Evolutionary conservation across 2,888 invertebrate species (phyloP).

Genomic region (Phytoseiulus persimilis): DNA sequence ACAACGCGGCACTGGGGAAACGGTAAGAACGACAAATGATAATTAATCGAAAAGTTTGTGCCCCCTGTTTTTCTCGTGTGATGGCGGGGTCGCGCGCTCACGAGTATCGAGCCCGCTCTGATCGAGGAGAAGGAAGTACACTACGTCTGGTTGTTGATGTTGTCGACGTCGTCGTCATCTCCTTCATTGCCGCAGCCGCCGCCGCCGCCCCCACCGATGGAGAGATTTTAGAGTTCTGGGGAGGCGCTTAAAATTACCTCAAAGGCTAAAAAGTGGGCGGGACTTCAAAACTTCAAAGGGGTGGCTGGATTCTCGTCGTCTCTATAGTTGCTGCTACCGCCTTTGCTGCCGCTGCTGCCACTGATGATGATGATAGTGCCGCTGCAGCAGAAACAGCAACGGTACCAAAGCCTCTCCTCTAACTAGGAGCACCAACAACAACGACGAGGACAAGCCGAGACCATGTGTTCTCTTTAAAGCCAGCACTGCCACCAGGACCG

Average conservation of each 20-base stretch:
- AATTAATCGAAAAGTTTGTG: neutral
- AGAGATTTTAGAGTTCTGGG: neutral
- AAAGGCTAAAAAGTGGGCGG: conserved; percentile 36
- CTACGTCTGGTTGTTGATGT: neutral
- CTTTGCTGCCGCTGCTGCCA: neutral
- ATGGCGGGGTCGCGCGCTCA: neutral
- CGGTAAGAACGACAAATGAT: neutral
- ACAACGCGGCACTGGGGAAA: neutral
- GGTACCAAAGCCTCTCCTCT: neutral
- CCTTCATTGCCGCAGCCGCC: neutral
- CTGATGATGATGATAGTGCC: neutral
- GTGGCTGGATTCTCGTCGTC: neutral
- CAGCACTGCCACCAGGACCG: neutral
- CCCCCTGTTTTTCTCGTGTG: neutral
- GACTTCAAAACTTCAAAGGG: conserved; percentile 35
- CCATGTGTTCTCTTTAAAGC: neutral
- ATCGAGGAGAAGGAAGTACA: neutral
- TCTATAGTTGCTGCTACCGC: conserved; percentile 5
- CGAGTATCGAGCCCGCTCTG: neutral
- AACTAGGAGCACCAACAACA: neutral
- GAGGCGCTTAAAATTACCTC: conserved; percentile 5
- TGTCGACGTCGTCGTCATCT: neutral
- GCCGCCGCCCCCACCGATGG: neutral
- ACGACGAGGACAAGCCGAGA: neutral
- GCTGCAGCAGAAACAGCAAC: neutral